Base-by-base conservation (phyloP, 2,888 invertebrate genomes). In the Athetis lepigone region DNA sequence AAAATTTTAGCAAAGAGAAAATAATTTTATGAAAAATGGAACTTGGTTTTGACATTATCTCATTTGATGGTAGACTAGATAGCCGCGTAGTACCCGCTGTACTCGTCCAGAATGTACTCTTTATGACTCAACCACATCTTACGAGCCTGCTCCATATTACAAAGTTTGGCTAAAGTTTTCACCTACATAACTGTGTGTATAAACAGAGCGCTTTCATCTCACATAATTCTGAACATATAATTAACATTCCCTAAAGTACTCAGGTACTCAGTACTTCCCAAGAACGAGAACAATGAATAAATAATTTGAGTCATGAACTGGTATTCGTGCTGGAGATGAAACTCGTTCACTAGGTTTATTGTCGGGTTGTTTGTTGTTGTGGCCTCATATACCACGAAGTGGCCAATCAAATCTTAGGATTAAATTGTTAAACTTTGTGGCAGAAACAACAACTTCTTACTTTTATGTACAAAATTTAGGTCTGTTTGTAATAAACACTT, bases 271-370 rank as follows among this genome's bases (percentile, higher is more conserved):
- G 29, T 50, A 49, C 37, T 62, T 51, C 40, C 70, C 52, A 72
- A 76, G 74, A 83, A 74, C 70, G 50, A 49, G 78, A 75, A 73
- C 74, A 76, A 65, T 79, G 81, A 81, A 85, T 81, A 81, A 79
- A 82, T 82, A 76, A 75, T 59, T 75, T 67, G 59, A 60, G 57
- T 71, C 77, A 68, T 71, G 70, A 76, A 77, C 63, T 76, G 79
- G 75, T 80, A 73, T 82, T 82, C 54, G 68, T 60, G 71, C 67
- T 75, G 39, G 65, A 61, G 71, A 66, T 75, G 39, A 62, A 83
- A 77, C 66, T 61, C 75, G 83, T 78, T 75, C 58, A 84, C 70
- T 84, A 72, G 87, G 83, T 86, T 87, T 85, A 86, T 70, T 76
- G 65, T 71, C 62, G 57, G 27, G 18, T 51, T 70, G 77, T 64